Percentiles rank a stretch among this genome's conserved stretches.
These are phyloP conservation scores for Percopsis transmontana DNA, from an alignment of 2,113 vertebrate genomes.

Conservation along the genomic window DNA sequence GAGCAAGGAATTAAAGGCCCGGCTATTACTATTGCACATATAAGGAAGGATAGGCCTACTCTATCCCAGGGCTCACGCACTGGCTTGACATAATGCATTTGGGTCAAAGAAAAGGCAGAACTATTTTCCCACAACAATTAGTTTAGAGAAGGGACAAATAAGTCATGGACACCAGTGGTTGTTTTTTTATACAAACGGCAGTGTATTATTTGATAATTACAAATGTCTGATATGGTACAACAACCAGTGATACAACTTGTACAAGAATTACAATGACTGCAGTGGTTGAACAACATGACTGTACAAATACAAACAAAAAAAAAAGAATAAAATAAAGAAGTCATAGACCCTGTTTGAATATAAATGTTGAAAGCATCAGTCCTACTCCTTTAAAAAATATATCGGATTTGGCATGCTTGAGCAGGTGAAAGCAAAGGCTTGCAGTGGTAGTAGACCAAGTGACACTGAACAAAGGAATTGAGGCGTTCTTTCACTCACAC, in stretches of 20 bases:
- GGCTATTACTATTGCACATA: too few species aligned
- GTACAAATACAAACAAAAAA: conserved; percentile 68
- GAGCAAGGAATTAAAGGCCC: too few species aligned
- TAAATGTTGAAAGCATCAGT: conserved; percentile 31
- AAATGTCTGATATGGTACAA: conserved; percentile 83
- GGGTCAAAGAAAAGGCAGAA: neutral
- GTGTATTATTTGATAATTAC: conserved; percentile 87
- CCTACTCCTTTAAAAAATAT: conserved; percentile 26
- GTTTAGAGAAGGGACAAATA: conserved; percentile 34
- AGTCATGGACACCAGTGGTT: conserved; percentile 44
- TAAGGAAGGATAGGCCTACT: neutral
- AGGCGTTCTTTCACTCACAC: conserved; percentile 26
- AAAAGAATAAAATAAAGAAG: conserved; percentile 47
- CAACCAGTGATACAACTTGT: conserved; percentile 83
- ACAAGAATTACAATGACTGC: conserved; percentile 82
- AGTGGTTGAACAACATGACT: conserved; percentile 82
- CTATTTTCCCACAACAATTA: neutral
- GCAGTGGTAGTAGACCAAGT: conserved; percentile 13
- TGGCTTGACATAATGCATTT: neutral
- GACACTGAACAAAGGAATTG: conserved; percentile 22
- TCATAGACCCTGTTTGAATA: conserved; percentile 61
- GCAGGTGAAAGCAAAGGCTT: conserved; percentile 13
- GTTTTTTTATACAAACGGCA: conserved; percentile 77
- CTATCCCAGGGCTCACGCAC: too few species aligned
- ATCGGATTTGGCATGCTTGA: conserved; percentile 18